Conservation (phyloP, 1,140 invertebrate genomes). For the Eriosoma lanigerum region DNA sequence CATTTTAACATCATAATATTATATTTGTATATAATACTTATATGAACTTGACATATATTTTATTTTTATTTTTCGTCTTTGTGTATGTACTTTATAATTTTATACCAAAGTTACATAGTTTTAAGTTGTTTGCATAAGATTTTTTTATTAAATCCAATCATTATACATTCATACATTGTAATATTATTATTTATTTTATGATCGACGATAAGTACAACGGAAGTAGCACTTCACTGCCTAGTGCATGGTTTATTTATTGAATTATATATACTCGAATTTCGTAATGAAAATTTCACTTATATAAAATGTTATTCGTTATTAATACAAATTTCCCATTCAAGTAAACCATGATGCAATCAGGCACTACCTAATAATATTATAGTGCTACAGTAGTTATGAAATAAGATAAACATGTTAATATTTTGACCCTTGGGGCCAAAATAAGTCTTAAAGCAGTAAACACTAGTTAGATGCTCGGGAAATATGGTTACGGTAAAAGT, state of each 20-base stretch:
- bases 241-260: no score
- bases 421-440: neutral
- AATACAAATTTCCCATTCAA: neutral
- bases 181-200: neutral
- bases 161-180: neutral
- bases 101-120: neutral
- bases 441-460: no score
- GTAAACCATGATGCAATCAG: constrained; percentile 7
- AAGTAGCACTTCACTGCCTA: no score
- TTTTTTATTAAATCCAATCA: neutral
- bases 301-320: neutral
- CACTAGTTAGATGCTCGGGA: constrained; percentile 10
- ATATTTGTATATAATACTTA: no score
- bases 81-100: neutral
- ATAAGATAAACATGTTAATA: neutral
- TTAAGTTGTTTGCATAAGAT: no score
- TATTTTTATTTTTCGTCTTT: neutral
- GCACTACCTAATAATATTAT: neutral
- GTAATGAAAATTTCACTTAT: no score
- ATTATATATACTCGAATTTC: no score
- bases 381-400: neutral
- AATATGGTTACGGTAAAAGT: neutral
- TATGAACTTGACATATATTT: neutral
- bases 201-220: no score
- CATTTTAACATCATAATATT: neutral